A percentile compares a stretch with the other conserved stretches of the same genome.
Conservation (phyloP, 2,888 invertebrate genomes). For the Lomographa bimaculata region DNA sequence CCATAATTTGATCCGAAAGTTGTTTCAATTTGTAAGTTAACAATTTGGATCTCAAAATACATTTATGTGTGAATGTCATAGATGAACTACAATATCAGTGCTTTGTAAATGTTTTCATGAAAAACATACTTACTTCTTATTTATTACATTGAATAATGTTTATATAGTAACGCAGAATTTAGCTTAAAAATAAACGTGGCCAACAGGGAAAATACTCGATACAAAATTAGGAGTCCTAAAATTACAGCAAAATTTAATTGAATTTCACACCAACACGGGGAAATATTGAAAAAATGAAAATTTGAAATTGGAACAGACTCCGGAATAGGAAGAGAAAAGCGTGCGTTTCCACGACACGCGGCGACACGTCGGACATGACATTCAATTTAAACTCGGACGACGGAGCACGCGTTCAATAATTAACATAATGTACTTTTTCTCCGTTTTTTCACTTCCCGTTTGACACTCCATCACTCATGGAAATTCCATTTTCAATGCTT, state of each 20-base stretch:
- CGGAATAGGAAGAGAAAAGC: constrained; percentile 53
- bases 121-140: too few relatives aligned
- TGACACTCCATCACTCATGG: constrained; percentile 84
- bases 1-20: too few relatives aligned
- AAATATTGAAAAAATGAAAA: constrained; percentile 46
- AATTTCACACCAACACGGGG: constrained; percentile 18
- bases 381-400: constrained; percentile 79
- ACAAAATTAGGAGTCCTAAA: too few relatives aligned
- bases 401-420: constrained; percentile 77
- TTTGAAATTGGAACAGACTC: constrained; percentile 44
- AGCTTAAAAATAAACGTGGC: too few relatives aligned
- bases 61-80: too few relatives aligned
- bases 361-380: constrained; percentile 70
- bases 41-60: too few relatives aligned
- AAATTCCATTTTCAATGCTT: constrained; percentile 83
- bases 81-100: too few relatives aligned
- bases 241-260: constrained; percentile 22
- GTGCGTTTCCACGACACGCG: constrained; percentile 50
- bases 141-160: too few relatives aligned
- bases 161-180: too few relatives aligned
- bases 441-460: constrained; percentile 81
- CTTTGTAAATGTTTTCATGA: too few relatives aligned
- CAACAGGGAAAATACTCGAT: too few relatives aligned
- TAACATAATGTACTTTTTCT: constrained; percentile 83
- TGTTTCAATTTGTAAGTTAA: too few relatives aligned